Evolutionary conservation across 2,113 vertebrate genomes (phyloP).

Genomic region (Manacus vitellinus): DNA sequence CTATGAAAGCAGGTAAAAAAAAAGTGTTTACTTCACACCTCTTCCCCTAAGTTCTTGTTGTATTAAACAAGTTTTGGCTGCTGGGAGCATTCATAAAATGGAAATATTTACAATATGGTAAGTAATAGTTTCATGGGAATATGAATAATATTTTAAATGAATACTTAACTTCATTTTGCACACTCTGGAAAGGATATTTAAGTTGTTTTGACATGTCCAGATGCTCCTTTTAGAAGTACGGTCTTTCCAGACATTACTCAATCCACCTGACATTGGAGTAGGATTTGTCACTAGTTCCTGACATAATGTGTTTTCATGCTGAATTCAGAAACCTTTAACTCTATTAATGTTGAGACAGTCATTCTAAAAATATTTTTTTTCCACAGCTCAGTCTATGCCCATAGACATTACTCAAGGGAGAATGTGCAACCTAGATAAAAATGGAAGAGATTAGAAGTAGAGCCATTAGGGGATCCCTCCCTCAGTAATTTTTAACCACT

Average conservation of each 20-base stretch:
- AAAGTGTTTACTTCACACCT: neutral
- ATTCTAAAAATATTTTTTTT: constrained; percentile 32
- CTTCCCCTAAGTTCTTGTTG: neutral
- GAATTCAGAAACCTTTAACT: constrained; percentile 35
- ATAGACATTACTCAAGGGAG: constrained; percentile 5
- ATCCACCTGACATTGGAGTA: constrained; percentile 29
- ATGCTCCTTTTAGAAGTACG: neutral
- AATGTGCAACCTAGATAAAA: neutral
- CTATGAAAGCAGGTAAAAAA: neutral
- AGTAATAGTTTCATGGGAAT: neutral
- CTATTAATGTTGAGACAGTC: neutral
- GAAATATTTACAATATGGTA: neutral
- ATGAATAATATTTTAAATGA: neutral
- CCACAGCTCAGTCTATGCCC: neutral
- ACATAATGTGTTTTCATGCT: constrained; percentile 42
- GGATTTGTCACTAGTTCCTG: constrained; percentile 35
- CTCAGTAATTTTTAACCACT: neutral
- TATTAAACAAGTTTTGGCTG: neutral
- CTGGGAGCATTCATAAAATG: neutral
- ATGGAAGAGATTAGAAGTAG: neutral
- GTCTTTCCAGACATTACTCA: constrained; percentile 66
- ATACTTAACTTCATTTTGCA: constrained; percentile 15
- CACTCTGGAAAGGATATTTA: constrained; percentile 20
- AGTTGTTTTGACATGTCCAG: constrained; percentile 49
- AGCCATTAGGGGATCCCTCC: neutral